Evolutionary conservation across 2,888 invertebrate species (phyloP), one percentile per base, ranked within the genome.

Genomic region (Gymnocheta viridis): DNA sequence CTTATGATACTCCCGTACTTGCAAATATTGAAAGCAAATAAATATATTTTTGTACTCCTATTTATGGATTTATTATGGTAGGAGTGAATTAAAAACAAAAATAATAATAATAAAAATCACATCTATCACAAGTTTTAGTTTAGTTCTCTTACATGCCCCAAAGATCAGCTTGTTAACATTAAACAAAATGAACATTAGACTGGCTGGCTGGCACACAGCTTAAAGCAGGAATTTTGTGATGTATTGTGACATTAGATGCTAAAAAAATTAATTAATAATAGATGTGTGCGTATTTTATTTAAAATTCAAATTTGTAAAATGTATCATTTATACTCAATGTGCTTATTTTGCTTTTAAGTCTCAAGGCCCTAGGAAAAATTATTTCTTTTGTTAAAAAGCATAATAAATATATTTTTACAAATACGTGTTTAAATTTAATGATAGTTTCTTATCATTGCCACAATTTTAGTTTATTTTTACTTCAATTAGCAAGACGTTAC

Each of bases 341-440:
- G 10, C 6, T 0, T n/a, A 5, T n/a, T n/a, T 14, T 54, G 6
- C 7, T n/a, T 69, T 32, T 12, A 10, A 6, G n/a, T n/a, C 19
- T 54, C 51, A 54, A 69, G 35, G 24, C 38, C 54, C 7, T 19
- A 29, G 5, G 2, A 56, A 29, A 29, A 44, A 27, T 56, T 19
- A 44, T 22, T 44, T 41, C 19, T 27, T 29, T 41, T 54, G 38
- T 54, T 69, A 6, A 17, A 19, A 58, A 41, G 66, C 10, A 32
- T 19, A 58, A 49, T n/a, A 54, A 49, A 19, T 24, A 22, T 12
- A n/a, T 44, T 76, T 66, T 41, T 17, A 29, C 27, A 27, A 38
- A 74, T 64, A 74, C 74, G 74, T 74, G 74, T 51, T 41, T 62
- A 35, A 64, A 74, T 38, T 64, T 51, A 29, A n/a, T 62, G 54